Evolutionary conservation across 2,113 vertebrate genomes (phyloP).

Genomic region (Noctilio leporinus): DNA sequence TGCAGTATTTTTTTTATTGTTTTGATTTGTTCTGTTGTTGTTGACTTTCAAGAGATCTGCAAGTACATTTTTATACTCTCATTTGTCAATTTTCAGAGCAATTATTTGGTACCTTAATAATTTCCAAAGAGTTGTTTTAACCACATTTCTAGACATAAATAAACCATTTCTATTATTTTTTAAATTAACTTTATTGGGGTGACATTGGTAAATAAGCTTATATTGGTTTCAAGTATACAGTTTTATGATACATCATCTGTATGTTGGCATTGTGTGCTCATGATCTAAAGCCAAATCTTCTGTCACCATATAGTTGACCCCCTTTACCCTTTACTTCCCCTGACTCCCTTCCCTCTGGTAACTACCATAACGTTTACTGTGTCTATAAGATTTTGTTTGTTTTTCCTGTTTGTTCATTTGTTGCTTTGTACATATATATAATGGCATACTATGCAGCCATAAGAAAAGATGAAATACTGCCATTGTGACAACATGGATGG

Average conservation of each 20-base stretch:
- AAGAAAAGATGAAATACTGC: background rate
- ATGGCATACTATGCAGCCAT: background rate
- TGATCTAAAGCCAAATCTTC: background rate
- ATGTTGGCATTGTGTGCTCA: background rate
- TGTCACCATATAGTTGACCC: background rate
- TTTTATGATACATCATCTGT: background rate
- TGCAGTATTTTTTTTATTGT: background rate
- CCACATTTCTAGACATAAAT: background rate
- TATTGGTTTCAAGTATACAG: no score
- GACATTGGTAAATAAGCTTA: background rate
- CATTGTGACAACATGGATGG: background rate
- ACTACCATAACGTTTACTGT: background rate
- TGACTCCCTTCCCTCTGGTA: background rate
- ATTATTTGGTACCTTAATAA: background rate
- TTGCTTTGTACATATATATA: background rate
- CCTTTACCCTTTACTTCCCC: background rate
- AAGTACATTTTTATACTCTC: background rate
- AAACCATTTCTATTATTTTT: background rate
- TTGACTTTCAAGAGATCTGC: background rate
- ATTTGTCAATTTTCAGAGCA: background rate
- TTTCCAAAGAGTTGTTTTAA: background rate
- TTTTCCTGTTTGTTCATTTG: background rate
- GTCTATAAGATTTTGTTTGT: background rate
- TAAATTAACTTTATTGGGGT: background rate
- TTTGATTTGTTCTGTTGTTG: background rate